Percentiles rank a stretch among this genome's conserved stretches.
These are phyloP conservation scores for Leucania comma DNA, from an alignment of 2,888 invertebrate species.

Conservation along the genomic window DNA sequence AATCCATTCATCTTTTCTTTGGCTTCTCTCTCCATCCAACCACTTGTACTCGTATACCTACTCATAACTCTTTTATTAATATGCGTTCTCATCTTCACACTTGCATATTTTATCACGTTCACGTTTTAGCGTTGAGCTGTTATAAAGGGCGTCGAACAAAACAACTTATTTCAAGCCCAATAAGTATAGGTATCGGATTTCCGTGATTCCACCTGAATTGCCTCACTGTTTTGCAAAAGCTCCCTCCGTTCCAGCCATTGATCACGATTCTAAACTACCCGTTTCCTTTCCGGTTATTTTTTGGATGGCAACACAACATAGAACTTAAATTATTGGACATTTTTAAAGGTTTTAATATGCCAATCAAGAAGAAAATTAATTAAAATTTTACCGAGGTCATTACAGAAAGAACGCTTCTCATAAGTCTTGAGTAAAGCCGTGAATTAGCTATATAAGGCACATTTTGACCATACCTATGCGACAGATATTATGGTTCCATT, in stretches of 20 bases:
- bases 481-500: not conserved
- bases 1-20: too few relatives aligned
- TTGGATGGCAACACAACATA: not conserved
- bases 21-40: too few relatives aligned
- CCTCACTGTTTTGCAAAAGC: not conserved
- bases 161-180: not conserved
- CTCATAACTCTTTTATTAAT: too few relatives aligned
- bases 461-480: constrained; percentile 18
- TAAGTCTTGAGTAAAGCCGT: too few relatives aligned
- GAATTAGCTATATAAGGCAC: not conserved
- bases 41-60: too few relatives aligned
- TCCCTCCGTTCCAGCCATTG: not conserved
- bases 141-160: not conserved
- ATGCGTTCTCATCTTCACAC: too few relatives aligned
- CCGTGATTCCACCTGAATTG: not conserved
- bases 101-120: too few relatives aligned
- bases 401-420: not conserved
- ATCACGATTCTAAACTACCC: not conserved
- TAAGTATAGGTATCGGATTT: not conserved
- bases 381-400: not conserved
- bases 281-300: not conserved
- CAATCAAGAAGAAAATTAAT: not conserved
- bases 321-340: not conserved
- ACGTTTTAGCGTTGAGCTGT: not conserved
- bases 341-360: not conserved